Conservation (phyloP, 2,888 invertebrate genomes). For the Zygaena filipendulae region DNA sequence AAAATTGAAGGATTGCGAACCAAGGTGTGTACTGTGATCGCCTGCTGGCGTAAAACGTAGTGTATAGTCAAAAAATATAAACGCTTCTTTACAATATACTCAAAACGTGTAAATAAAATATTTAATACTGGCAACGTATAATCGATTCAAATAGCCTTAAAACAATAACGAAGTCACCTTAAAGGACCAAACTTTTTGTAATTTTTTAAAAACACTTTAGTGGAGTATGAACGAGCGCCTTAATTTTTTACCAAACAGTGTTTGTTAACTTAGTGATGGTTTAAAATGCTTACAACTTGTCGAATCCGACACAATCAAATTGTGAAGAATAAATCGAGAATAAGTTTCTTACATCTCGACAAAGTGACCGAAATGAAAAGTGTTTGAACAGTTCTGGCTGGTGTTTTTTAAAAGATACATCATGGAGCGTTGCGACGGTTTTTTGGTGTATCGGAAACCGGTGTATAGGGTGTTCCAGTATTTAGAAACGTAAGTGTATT, state of each 20-base stretch:
- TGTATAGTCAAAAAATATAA: constrained; percentile 26
- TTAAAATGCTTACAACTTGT: too few relatives aligned
- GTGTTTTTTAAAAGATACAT: too few relatives aligned
- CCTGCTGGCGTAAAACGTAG: constrained; percentile 50
- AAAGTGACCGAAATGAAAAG: constrained; percentile 25
- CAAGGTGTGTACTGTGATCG: constrained; percentile 64
- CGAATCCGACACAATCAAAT: too few relatives aligned
- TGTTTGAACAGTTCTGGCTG: too few relatives aligned
- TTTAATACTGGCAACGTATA: constrained; percentile 25
- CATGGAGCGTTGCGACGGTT: constrained; percentile 83
- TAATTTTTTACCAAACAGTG: constrained; percentile 40
- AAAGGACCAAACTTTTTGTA: constrained; percentile 57
- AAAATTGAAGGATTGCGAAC: too few relatives aligned
- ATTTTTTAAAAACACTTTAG: constrained; percentile 39
- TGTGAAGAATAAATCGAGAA: too few relatives aligned
- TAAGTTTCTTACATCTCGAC: too few relatives aligned
- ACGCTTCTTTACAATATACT: constrained; percentile 54
- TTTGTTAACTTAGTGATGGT: constrained; percentile 25
- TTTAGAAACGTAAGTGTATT: constrained; percentile 82
- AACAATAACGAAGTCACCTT: constrained; percentile 37
- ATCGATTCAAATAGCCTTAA: constrained; percentile 48
- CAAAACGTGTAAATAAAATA: too few relatives aligned
- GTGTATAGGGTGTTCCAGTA: constrained; percentile 86
- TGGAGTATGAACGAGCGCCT: constrained; percentile 45
- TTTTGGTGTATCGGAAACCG: constrained; percentile 82